Conservation (phyloP, 2,888 invertebrate genomes). For the Proisotoma minuta region DNA sequence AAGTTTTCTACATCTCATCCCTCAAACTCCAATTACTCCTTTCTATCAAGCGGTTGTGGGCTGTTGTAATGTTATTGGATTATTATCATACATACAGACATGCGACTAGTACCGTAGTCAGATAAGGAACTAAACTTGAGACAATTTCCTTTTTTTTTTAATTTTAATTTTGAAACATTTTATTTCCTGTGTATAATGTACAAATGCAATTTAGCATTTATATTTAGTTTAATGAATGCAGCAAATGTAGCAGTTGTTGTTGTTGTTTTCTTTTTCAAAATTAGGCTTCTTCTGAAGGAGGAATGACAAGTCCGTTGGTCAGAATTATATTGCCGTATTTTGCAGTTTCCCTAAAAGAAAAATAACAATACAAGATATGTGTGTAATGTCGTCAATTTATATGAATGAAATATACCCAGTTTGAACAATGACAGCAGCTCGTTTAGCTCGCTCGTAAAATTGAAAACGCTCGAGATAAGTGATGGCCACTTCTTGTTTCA, state of each 20-base stretch:
- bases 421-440: constrained; percentile 23
- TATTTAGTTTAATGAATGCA: too few relatives aligned
- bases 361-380: neutral
- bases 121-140: too few relatives aligned
- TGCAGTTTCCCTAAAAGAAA: constrained; percentile 27
- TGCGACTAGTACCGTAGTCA: too few relatives aligned
- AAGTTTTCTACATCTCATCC: neutral
- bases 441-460: constrained; percentile 29
- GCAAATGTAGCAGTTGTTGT: neutral
- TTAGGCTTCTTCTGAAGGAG: neutral
- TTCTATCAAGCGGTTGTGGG: neutral
- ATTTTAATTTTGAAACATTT: too few relatives aligned
- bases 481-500: neutral
- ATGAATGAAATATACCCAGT: constrained; percentile 22
- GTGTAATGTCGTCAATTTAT: too few relatives aligned
- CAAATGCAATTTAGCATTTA: too few relatives aligned
- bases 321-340: constrained; percentile 34
- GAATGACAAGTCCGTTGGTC: constrained; percentile 24
- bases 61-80: too few relatives aligned
- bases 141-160: too few relatives aligned
- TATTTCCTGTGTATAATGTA: too few relatives aligned
- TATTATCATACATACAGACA: too few relatives aligned
- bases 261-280: neutral
- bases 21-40: neutral
- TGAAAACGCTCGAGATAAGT: constrained; percentile 22